Conservation (phyloP, 1,140 invertebrate species). For the Dendroctonus ponderosae region DNA sequence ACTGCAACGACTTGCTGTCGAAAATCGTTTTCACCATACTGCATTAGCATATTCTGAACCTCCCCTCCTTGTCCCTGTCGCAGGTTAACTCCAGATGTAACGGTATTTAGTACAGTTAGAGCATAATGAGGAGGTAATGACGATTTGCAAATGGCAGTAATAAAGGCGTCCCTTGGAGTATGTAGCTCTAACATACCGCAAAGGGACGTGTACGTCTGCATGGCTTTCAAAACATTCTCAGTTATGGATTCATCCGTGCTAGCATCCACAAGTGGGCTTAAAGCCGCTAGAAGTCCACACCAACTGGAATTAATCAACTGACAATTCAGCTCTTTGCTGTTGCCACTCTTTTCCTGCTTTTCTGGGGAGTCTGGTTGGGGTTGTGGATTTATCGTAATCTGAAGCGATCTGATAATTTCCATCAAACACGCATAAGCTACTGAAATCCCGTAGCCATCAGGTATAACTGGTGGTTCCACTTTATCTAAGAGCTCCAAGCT, state of each 20-base stretch:
- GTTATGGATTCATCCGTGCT: slow-evolving; percentile 90
- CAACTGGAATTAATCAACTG: slow-evolving; percentile 93
- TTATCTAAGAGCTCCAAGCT: slow-evolving; percentile 95
- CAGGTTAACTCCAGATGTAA: slow-evolving; percentile 54
- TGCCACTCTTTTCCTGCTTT: slow-evolving; percentile 46
- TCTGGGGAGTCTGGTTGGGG: slow-evolving; percentile 49
- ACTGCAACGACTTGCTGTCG: slow-evolving; percentile 92
- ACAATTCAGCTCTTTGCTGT: slow-evolving; percentile 60
- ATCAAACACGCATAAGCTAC: slow-evolving; percentile 89
- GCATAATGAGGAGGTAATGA: slow-evolving; percentile 95
- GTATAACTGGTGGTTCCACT: slow-evolving; percentile 86
- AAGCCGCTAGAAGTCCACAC: slow-evolving; percentile 88
- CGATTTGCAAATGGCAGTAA: slow-evolving; percentile 90
- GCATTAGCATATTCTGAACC: slow-evolving; percentile 35
- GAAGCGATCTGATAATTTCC: slow-evolving; percentile 81
- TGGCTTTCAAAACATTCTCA: slow-evolving; percentile 86
- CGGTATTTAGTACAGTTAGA: slow-evolving; percentile 76
- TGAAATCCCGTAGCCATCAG: slow-evolving; percentile 94
- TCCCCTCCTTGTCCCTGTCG: slow-evolving; percentile 40
- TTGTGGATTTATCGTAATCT: slow-evolving; percentile 63
- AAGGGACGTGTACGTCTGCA: slow-evolving; percentile 82
- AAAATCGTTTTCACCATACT: slow-evolving; percentile 62
- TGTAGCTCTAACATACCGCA: slow-evolving; percentile 73
- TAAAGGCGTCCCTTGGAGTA: slow-evolving; percentile 85
- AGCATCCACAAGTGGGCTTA: slow-evolving; percentile 89